Percentiles rank a stretch among this genome's conserved stretches.
phyloP scores from a whole-genome alignment of 2,797 vertebrate genomes.

The Myotis myotis region DNA sequence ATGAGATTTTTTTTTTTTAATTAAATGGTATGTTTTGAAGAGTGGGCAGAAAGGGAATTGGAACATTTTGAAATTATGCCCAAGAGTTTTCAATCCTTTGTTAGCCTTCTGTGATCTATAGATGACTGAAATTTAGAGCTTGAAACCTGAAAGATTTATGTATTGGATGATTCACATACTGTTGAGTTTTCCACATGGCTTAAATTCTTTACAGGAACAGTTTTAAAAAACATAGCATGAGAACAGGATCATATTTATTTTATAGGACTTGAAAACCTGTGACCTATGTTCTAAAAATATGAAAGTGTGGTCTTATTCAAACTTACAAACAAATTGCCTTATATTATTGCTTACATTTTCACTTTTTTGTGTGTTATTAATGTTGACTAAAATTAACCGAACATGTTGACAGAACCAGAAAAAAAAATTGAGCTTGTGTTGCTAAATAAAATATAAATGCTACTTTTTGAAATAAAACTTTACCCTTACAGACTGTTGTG shows the following conservation, averaged over 20 bases:
- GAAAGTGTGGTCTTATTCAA: slow-evolving; percentile 14
- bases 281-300: background rate
- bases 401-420: slow-evolving; percentile 38
- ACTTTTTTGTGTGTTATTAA: background rate
- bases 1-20: slow-evolving; percentile 39
- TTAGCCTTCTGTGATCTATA: slow-evolving; percentile 17
- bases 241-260: slow-evolving; percentile 41
- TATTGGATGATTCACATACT: background rate
- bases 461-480: slow-evolving; percentile 60
- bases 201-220: slow-evolving; percentile 31
- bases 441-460: slow-evolving; percentile 66
- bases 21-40: background rate
- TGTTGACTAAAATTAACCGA: slow-evolving; percentile 49
- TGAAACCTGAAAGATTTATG: slow-evolving; percentile 36
- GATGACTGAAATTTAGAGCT: slow-evolving; percentile 28
- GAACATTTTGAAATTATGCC: slow-evolving; percentile 42
- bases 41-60: background rate
- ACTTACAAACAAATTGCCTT: background rate
- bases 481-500: slow-evolving; percentile 62
- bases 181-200: slow-evolving; percentile 36
- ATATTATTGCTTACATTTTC: background rate
- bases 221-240: slow-evolving; percentile 26
- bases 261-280: background rate
- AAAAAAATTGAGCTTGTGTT: slow-evolving; percentile 51
- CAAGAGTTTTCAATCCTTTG: slow-evolving; percentile 27